These are phyloP conservation scores for Murina feae DNA, from an alignment of 2,113 vertebrate genomes.

Conservation along the genomic window DNA sequence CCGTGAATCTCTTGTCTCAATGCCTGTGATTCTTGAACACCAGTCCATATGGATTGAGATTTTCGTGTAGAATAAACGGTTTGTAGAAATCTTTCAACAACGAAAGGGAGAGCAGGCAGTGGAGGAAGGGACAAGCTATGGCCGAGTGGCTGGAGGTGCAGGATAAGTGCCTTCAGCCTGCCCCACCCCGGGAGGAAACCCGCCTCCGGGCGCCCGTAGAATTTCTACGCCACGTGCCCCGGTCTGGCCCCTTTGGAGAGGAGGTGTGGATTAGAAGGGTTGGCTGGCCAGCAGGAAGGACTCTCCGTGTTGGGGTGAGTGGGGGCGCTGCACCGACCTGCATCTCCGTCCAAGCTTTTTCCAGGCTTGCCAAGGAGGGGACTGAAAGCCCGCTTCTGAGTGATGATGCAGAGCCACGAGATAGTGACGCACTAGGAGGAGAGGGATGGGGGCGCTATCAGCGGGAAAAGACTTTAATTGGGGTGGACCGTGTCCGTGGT, in stretches of 20 bases:
- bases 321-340: not conserved
- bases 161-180: not conserved
- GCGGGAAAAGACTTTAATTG: not conserved
- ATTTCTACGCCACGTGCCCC: not conserved
- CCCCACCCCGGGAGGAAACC: not conserved
- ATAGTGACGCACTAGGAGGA: not conserved
- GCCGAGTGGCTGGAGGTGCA: not conserved
- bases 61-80: not conserved
- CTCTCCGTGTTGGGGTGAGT: not conserved
- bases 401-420: not conserved
- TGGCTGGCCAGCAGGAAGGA: not conserved
- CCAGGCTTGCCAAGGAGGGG: not conserved
- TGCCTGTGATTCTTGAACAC: not conserved
- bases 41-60: not conserved
- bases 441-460: not conserved
- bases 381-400: not conserved
- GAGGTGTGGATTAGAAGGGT: not conserved
- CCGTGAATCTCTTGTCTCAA: not conserved
- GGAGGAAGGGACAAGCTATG: not conserved
- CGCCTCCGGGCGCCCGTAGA: not conserved
- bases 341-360: not conserved
- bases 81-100: not conserved
- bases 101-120: not conserved
- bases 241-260: not conserved
- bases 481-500: conserved; percentile 63